These are phyloP conservation scores for Machimus atricapillus DNA, from an alignment of 2,888 invertebrate species.

Conservation along the genomic window DNA sequence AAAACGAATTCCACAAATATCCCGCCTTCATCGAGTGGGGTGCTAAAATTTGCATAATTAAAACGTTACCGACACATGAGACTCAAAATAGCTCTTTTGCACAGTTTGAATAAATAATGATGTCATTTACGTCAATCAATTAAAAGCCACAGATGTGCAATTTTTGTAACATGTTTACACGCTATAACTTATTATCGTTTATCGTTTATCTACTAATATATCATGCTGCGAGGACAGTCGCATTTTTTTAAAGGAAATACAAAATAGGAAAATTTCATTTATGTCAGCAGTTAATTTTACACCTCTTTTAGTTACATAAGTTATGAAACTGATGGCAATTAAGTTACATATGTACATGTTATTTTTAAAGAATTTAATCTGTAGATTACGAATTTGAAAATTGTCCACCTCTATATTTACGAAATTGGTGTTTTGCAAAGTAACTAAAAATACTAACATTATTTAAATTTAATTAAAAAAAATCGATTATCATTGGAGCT, in stretches of 20 bases:
- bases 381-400: too few species aligned
- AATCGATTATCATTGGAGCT: too few species aligned
- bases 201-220: not conserved
- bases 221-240: not conserved
- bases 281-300: not conserved
- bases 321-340: too few species aligned
- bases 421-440: too few species aligned
- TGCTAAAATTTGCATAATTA: not conserved
- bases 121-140: not conserved
- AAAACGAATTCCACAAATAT: not conserved
- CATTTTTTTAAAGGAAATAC: not conserved
- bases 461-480: too few species aligned
- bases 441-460: too few species aligned
- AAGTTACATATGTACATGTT: too few species aligned
- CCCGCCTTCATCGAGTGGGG: not conserved
- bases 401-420: too few species aligned
- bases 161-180: not conserved
- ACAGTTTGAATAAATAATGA: not conserved
- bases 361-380: too few species aligned
- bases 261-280: not conserved
- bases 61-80: not conserved
- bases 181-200: not conserved
- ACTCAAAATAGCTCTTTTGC: not conserved
- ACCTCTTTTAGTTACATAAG: too few species aligned
- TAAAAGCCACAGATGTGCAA: not conserved